Evolutionary conservation across 2,888 invertebrate species (phyloP).

Genomic region (Anagyrus pseudococci): DNA sequence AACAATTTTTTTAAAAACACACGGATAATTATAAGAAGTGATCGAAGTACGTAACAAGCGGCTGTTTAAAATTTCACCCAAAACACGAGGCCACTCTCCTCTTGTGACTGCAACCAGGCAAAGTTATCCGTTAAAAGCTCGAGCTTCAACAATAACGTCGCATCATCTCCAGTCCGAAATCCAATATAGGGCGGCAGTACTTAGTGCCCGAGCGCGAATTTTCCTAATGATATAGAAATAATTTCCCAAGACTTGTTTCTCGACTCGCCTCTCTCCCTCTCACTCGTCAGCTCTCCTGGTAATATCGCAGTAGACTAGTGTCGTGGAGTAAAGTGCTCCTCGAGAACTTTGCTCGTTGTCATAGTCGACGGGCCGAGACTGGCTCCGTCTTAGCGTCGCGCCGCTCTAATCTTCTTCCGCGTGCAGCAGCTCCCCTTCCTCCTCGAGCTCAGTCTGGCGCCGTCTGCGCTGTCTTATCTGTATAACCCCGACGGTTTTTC

Average conservation of each 20-base stretch:
- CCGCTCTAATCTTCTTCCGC: constrained; percentile 30
- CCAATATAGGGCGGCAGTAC: no score
- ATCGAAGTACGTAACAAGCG: no score
- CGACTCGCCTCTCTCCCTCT: not conserved
- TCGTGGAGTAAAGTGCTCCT: constrained; percentile 27
- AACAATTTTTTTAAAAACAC: no score
- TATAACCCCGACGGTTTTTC: no score
- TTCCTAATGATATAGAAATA: constrained; percentile 28
- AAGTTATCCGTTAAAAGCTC: constrained; percentile 16
- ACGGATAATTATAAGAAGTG: no score
- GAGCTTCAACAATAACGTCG: no score
- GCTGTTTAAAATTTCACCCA: no score
- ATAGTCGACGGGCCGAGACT: not conserved
- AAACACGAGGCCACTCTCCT: no score
- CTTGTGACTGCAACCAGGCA: no score
- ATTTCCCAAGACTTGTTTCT: constrained; percentile 11
- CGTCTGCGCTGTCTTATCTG: no score
- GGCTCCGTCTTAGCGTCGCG: constrained; percentile 26
- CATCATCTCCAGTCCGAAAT: not conserved
- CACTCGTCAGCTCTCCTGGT: no score
- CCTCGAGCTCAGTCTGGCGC: not conserved
- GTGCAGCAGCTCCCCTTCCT: no score
- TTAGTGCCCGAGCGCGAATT: constrained; percentile 5
- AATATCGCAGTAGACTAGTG: constrained; percentile 15
- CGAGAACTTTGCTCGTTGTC: constrained; percentile 34